Evolutionary conservation across 2,888 invertebrate genomes (phyloP), one percentile per base, ranked within the genome.

Genomic region (Metalampra italica): DNA sequence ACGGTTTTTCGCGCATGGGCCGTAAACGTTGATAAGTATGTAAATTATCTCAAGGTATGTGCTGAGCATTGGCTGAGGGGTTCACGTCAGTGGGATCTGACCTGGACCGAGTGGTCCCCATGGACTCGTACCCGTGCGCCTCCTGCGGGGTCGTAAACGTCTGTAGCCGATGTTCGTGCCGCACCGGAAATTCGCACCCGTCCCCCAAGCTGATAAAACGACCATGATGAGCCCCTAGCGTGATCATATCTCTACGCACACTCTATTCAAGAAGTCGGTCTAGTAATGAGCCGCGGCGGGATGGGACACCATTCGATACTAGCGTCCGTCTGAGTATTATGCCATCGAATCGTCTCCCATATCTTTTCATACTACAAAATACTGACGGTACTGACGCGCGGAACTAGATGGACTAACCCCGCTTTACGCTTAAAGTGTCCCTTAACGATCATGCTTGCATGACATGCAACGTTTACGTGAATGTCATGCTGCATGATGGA

Each of bases 21-120:
- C 5, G 22, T 22, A 22, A 22, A 22, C 22, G 22, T n/a, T 22
- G 22, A 3, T 9, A 36, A 36, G n/a, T 36, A 7, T 36, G 9
- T 9, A 41, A 63, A 66, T n/a, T n/a, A n/a, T 60, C 75, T 86
- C 86, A 86, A 83, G 85, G 85, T 81, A 86, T 81, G 78, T 85
- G 78, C 55, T 61, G 67, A 59, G 72, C 57, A 59, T 61, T 60
- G 65, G 64, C 70, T 63, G 70, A 56, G 42, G 57, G 55, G 61
- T 62, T 66, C 46, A 64, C 71, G 49, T 69, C 68, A 54, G 58
- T 66, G 48, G 34, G 60, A 78, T 93, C 94, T 94, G 93, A 94
- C 94, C 95, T 95, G 91, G 93, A 93, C 84, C 92, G 93, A 82
- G 93, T 95, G 89, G 92, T 94, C 90, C 96, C 96, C 96, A 96